Evolutionary conservation across 1,140 invertebrate species (phyloP).

Genomic region (Aplysia californica): DNA sequence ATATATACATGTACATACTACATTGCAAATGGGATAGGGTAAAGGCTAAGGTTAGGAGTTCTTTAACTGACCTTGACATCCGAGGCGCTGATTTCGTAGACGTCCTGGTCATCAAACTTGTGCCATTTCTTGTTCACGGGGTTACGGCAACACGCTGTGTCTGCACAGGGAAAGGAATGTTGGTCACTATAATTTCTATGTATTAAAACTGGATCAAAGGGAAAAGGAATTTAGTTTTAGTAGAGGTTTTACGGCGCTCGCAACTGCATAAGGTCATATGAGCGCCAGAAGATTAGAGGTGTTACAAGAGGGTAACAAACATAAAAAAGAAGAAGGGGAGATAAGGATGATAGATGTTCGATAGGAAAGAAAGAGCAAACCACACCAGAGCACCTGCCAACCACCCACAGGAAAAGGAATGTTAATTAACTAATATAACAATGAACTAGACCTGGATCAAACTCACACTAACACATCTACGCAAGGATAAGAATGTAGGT

Average conservation of each 20-base stretch:
- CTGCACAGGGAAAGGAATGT: slow-evolving; percentile 42
- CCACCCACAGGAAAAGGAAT: too few relatives aligned
- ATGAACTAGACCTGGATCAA: too few relatives aligned
- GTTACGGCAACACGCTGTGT: slow-evolving; percentile 81
- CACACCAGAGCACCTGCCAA: too few relatives aligned
- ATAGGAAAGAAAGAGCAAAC: too few relatives aligned
- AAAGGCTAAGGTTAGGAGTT: background rate
- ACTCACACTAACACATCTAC: too few relatives aligned
- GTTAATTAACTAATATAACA: too few relatives aligned
- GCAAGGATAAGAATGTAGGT: too few relatives aligned
- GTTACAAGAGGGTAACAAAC: too few relatives aligned
- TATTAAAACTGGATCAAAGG: background rate
- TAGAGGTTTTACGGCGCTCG: background rate
- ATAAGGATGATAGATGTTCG: background rate
- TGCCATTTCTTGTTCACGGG: slow-evolving; percentile 79
- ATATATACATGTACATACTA: background rate
- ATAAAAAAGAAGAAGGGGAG: background rate
- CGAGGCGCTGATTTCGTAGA: slow-evolving; percentile 76
- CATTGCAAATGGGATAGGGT: background rate
- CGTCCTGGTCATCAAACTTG: slow-evolving; percentile 90
- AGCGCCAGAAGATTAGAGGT: too few relatives aligned
- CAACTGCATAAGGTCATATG: too few relatives aligned
- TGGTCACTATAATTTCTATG: background rate
- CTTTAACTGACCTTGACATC: slow-evolving; percentile 73
- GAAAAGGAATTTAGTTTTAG: background rate